A percentile compares a stretch with the other conserved stretches of the same genome.
Conservation (phyloP, 2,888 invertebrate species). For the Rotaria socialis region DNA sequence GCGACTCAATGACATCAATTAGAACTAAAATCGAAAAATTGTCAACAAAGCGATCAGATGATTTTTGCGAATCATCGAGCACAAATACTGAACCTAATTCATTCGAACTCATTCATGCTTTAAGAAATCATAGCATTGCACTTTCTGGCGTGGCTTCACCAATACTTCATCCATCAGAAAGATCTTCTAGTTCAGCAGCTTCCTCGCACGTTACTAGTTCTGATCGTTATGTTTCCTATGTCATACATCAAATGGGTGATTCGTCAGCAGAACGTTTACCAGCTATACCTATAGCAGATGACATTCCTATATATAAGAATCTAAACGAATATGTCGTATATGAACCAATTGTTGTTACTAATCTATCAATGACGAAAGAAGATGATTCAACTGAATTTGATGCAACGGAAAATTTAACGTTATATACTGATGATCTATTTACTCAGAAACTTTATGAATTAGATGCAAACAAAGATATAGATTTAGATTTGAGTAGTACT, state of each 20-base stretch:
- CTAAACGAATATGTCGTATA: too few species aligned
- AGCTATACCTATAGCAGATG: background rate
- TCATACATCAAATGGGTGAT: conserved; percentile 11
- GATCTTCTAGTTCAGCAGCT: background rate
- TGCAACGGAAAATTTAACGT: conserved; percentile 26
- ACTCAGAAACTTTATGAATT: background rate
- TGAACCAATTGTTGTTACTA: background rate
- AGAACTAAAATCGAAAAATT: background rate
- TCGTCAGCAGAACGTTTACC: conserved; percentile 14
- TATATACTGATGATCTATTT: background rate
- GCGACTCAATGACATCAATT: background rate
- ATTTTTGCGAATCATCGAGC: background rate
- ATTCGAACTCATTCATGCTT: background rate
- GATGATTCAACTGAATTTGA: conserved; percentile 31
- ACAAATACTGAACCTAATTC: background rate
- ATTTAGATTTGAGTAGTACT: background rate
- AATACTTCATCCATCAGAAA: background rate
- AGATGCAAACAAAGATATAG: background rate
- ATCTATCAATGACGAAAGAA: background rate
- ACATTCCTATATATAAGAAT: background rate
- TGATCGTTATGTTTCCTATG: conserved; percentile 30
- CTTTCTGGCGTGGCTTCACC: background rate
- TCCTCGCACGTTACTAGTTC: background rate
- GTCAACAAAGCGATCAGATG: background rate
- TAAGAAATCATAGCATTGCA: background rate